Conservation (phyloP, 2,888 invertebrate genomes). For the Leucophora obtusa region DNA sequence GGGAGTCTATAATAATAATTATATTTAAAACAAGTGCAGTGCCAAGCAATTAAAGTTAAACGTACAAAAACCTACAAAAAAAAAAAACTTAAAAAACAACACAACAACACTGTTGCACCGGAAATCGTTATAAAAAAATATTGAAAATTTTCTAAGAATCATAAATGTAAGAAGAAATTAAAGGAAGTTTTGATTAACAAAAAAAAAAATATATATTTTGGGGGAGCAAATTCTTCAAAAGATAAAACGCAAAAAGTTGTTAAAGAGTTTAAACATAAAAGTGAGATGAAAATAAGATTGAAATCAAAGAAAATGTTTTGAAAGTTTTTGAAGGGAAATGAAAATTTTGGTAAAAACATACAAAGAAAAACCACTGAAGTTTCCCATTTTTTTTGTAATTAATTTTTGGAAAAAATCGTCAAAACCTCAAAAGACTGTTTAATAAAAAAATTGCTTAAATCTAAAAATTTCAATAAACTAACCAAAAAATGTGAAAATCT, state of each 20-base stretch:
- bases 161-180: conserved; percentile 63
- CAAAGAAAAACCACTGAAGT: too few species aligned
- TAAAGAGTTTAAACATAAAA: conserved; percentile 10
- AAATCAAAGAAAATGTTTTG: background rate
- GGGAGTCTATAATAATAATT: conserved; percentile 2
- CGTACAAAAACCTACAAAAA: conserved; percentile 20
- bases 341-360: background rate
- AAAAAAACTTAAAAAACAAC: conserved; percentile 14
- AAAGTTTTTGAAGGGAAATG: background rate
- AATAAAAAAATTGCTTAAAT: too few species aligned
- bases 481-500: too few species aligned
- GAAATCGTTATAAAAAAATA: conserved; percentile 57
- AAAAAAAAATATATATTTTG: background rate
- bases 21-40: conserved; percentile 59
- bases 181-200: conserved; percentile 53
- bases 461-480: too few species aligned
- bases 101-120: conserved; percentile 52
- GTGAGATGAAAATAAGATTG: background rate
- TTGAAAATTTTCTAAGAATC: conserved; percentile 40
- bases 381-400: too few species aligned
- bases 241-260: background rate
- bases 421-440: too few species aligned
- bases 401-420: too few species aligned
- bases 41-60: conserved; percentile 55
- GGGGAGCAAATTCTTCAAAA: background rate